Conservation (phyloP, 2,113 vertebrate genomes). For the Siniperca knerii region DNA sequence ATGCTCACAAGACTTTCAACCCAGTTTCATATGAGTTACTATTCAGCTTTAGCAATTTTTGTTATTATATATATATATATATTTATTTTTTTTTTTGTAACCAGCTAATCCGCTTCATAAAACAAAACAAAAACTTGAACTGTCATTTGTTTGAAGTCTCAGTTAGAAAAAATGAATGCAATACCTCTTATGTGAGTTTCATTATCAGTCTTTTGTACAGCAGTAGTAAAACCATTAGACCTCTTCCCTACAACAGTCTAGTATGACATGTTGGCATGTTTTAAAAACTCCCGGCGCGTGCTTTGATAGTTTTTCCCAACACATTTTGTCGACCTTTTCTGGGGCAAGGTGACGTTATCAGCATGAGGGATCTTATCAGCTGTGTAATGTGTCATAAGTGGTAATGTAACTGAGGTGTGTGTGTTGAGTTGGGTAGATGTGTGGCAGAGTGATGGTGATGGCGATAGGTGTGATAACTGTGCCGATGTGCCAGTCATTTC, state of each 20-base stretch:
- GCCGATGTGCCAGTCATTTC: constrained; percentile 76
- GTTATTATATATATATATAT: no score
- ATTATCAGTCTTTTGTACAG: constrained; percentile 9
- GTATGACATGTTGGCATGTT: constrained; percentile 56
- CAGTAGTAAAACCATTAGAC: constrained; percentile 30
- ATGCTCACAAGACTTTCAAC: no score
- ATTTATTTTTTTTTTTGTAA: background rate
- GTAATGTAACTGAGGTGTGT: constrained; percentile 73
- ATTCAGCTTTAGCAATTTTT: no score
- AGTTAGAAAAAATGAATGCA: background rate
- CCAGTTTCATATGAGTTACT: no score
- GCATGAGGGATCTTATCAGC: constrained; percentile 76
- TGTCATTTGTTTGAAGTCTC: background rate
- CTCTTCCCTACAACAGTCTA: constrained; percentile 15
- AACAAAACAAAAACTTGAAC: background rate
- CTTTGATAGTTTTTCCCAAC: constrained; percentile 61
- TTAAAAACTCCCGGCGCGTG: constrained; percentile 58
- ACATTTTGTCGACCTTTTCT: constrained; percentile 68
- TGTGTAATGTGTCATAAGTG: constrained; percentile 81
- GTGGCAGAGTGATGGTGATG: constrained; percentile 55
- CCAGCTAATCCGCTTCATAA: background rate
- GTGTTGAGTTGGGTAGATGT: constrained; percentile 41
- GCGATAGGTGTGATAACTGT: constrained; percentile 73
- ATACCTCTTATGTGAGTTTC: background rate
- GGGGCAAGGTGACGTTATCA: constrained; percentile 79